Base-by-base conservation (phyloP, 2,113 vertebrate species). In the Barnardius zonarius region DNA sequence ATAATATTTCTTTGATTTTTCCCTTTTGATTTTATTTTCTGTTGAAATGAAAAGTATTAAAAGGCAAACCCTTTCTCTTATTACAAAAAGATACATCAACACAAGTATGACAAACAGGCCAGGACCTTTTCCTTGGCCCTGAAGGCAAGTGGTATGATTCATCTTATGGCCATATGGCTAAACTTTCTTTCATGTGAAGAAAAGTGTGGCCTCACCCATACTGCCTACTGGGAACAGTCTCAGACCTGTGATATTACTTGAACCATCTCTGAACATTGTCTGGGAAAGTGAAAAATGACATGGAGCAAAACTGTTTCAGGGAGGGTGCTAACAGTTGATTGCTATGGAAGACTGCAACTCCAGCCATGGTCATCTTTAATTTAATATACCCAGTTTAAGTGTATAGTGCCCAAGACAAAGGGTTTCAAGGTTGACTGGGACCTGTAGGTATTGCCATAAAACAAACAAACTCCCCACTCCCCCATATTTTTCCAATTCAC, bases 1-100 rank as follows among this genome's bases (percentile, higher is more conserved):
- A 92, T 75, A 68, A 64, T 64, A 82, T 92, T 88, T 80, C 23
- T 91, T 86, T 68, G n/a, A 90, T 93, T 96, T 83, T 94, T 43
- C 37, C 35, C 25, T 35, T 95, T 90, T 86, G 72, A 64, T 88
- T 83, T 91, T 83, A 23, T 81, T 80, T 74, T 92, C 88, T 72
- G 49, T 86, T 64, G 82, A 92, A 79, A 76, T 66, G 76, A 61
- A 48, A 81, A 93, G 72, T 43, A 88, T 61, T 83, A 88, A 86
- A 94, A 87, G 86, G 11, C 94, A 92, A 86, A 18, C 4, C 37
- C 75, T 39, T 86, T 86, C 83, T 88, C 64, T 78, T 75, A 59
- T 90, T 94, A 83, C 73, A 67, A 33, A 86, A 94, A 31, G 22
- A 67, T 68, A 86, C 55, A 81, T 41, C 64, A 94, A 67, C 43